A percentile compares a stretch with the other conserved stretches of the same genome.
phyloP scores from a whole-genome alignment of 1,140 invertebrate genomes.

The Nymphalis io region DNA sequence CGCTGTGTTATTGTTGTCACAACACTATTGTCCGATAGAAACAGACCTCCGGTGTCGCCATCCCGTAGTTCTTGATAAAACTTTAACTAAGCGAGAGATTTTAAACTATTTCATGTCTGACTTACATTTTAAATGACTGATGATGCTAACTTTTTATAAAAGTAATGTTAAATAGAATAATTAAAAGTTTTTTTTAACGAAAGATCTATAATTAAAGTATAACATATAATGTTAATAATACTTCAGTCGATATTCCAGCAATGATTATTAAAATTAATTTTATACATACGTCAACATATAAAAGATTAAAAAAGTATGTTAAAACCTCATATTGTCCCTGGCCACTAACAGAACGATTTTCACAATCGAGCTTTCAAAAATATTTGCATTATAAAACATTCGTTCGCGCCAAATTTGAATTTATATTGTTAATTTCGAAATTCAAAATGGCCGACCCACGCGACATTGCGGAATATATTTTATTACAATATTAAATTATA shows the following conservation, averaged over 20 bases:
- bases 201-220: no score
- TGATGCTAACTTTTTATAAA: no score
- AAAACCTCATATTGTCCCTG: neutral
- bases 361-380: constrained; percentile 45
- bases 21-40: constrained; percentile 49
- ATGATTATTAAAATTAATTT: no score
- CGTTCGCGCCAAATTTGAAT: constrained; percentile 58
- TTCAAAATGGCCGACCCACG: constrained; percentile 50
- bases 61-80: constrained; percentile 13
- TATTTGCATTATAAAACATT: constrained; percentile 50
- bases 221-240: no score
- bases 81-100: neutral
- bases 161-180: no score
- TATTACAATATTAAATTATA: constrained; percentile 45
- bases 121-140: neutral
- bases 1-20: constrained; percentile 58
- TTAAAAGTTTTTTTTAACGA: no score
- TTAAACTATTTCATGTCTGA: neutral
- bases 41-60: constrained; percentile 38
- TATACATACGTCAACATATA: neutral
- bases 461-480: constrained; percentile 37
- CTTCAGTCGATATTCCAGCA: no score
- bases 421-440: constrained; percentile 52
- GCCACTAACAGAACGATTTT: constrained; percentile 35
- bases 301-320: neutral